A percentile compares a stretch with the other conserved stretches of the same genome.
Evolutionary conservation across 2,888 invertebrate species (phyloP).

Genomic region (Noctua janthina): DNA sequence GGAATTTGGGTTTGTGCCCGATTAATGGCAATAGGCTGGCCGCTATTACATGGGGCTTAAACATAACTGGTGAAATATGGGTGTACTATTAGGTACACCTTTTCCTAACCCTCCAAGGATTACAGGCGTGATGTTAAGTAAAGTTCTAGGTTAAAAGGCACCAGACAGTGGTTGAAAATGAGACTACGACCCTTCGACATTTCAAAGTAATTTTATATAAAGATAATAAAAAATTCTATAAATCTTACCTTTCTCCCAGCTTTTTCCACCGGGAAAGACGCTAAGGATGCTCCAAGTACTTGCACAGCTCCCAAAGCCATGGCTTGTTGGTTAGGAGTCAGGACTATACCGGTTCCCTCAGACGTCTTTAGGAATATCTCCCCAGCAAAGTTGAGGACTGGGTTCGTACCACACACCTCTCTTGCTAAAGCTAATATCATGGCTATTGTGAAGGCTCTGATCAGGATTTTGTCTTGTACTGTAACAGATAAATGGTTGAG

Average conservation of each 20-base stretch:
- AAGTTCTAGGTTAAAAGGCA: background rate
- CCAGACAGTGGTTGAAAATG: no score
- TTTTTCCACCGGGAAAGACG: constrained; percentile 82
- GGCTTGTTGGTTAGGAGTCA: constrained; percentile 85
- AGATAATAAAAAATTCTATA: background rate
- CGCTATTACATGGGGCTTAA: no score
- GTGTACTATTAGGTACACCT: background rate
- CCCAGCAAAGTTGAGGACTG: constrained; percentile 85
- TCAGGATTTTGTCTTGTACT: constrained; percentile 82
- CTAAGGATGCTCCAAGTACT: constrained; percentile 80
- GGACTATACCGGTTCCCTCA: constrained; percentile 70
- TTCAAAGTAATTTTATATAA: no score
- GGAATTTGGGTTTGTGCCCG: no score
- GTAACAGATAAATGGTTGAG: constrained; percentile 55
- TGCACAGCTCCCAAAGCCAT: constrained; percentile 85
- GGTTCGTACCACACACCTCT: constrained; percentile 84
- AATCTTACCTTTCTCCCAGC: constrained; percentile 82
- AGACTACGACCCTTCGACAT: no score
- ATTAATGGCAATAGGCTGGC: no score
- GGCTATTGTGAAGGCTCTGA: constrained; percentile 81
- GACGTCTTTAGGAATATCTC: constrained; percentile 83
- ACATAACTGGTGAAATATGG: no score
- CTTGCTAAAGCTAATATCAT: constrained; percentile 77
- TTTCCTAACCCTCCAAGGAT: background rate
- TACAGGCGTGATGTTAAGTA: background rate